A percentile compares a stretch with the other conserved stretches of the same genome.
phyloP scores from a whole-genome alignment of 2,888 invertebrate genomes.

The Cheilosia pagana region DNA sequence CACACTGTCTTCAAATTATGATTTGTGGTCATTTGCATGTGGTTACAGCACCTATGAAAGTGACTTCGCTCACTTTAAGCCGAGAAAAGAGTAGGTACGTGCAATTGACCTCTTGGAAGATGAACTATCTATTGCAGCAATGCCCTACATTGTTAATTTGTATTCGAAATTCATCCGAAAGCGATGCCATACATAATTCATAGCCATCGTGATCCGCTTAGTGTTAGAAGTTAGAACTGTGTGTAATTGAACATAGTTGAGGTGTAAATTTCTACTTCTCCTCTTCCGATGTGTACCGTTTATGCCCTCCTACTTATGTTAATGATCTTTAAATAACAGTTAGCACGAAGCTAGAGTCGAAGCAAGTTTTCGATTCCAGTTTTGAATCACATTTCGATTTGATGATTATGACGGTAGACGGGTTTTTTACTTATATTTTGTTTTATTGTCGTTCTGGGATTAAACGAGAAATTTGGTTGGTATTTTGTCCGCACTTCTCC shows the following conservation, averaged over 20 bases:
- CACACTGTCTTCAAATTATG: conserved; percentile 22
- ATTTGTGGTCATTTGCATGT: conserved; percentile 20
- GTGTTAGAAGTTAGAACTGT: not conserved
- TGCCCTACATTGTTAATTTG: not conserved
- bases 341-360: not conserved
- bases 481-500: not conserved
- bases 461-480: conserved; percentile 17
- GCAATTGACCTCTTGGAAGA: conserved; percentile 19
- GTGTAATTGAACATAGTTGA: not conserved
- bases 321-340: conserved; percentile 37
- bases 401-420: conserved; percentile 3
- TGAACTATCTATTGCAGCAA: not conserved
- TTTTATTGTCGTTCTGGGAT: not conserved
- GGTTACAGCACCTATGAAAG: conserved; percentile 9
- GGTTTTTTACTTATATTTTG: conserved; percentile 25
- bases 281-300: not conserved
- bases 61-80: not conserved
- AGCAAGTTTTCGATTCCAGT: conserved; percentile 26
- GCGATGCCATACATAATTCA: conserved; percentile 44
- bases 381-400: not conserved
- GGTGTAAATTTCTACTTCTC: not conserved
- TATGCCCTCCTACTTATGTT: not conserved
- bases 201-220: not conserved
- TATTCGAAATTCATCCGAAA: conserved; percentile 22
- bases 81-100: conserved; percentile 58